A percentile compares a stretch with the other conserved stretches of the same genome.
These are phyloP conservation scores for Salpingus planirostris DNA, from an alignment of 2,888 invertebrate species.

Conservation along the genomic window DNA sequence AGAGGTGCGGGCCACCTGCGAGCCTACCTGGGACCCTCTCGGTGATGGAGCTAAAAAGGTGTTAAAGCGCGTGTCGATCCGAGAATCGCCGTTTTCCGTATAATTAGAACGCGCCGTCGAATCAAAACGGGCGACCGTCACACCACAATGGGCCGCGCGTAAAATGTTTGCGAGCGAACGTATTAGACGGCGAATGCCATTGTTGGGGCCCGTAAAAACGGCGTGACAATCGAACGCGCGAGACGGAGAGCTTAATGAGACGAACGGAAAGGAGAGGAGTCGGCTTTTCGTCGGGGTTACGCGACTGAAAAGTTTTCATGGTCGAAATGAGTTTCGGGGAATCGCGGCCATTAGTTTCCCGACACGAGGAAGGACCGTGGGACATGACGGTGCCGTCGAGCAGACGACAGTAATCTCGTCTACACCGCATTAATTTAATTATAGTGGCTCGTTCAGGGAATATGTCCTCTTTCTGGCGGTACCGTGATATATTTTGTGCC, in stretches of 20 bases:
- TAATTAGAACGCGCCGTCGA: neutral
- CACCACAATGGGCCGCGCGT: too few species aligned
- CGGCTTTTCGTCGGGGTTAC: too few species aligned
- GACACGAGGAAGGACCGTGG: conserved; percentile 16
- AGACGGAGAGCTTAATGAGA: too few species aligned
- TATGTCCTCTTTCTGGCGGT: conserved; percentile 17
- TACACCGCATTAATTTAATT: conserved; percentile 29
- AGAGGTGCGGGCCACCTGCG: too few species aligned
- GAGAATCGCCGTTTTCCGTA: conserved; percentile 1
- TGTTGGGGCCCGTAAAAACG: too few species aligned
- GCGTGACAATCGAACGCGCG: too few species aligned
- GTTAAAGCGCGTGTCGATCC: conserved; percentile 7
- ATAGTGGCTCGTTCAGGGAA: conserved; percentile 20
- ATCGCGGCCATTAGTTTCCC: conserved; percentile 14
- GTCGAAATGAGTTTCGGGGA: conserved; percentile 14
- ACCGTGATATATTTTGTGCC: conserved; percentile 12
- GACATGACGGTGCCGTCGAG: too few species aligned
- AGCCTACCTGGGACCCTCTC: too few species aligned
- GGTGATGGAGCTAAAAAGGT: conserved; percentile 10
- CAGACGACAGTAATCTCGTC: conserved; percentile 18
- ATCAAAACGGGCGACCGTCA: too few species aligned
- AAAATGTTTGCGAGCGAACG: too few species aligned
- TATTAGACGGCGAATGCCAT: too few species aligned
- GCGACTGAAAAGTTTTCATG: conserved; percentile 9
- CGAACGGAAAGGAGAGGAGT: too few species aligned